A percentile compares a stretch with the other conserved stretches of the same genome.
These are phyloP conservation scores for Epinotia bilunana DNA, from an alignment of 2,888 invertebrate species.

Conservation along the genomic window DNA sequence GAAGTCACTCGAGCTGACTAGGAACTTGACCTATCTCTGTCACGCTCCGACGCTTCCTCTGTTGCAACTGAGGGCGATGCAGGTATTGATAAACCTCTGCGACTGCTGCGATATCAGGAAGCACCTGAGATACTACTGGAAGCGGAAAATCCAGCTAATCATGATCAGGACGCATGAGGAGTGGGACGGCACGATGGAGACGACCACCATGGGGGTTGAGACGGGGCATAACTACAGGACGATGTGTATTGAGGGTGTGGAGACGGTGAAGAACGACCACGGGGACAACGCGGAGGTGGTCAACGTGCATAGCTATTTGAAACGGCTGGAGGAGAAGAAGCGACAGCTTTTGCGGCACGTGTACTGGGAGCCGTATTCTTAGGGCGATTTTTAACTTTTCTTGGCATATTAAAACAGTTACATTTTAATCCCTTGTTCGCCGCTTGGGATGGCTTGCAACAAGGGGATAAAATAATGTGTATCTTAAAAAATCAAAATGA, in stretches of 20 bases:
- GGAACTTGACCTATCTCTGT: slow-evolving; percentile 60
- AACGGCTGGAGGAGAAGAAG: slow-evolving; percentile 59
- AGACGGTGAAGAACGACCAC: slow-evolving; percentile 69
- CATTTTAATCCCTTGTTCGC: not conserved
- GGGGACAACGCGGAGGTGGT: slow-evolving; percentile 64
- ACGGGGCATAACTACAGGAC: slow-evolving; percentile 73
- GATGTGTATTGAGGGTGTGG: slow-evolving; percentile 67
- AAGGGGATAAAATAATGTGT: no score
- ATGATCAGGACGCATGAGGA: slow-evolving; percentile 65
- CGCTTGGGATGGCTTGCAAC: no score
- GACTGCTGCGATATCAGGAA: slow-evolving; percentile 73
- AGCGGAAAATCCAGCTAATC: slow-evolving; percentile 56
- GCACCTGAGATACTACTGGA: slow-evolving; percentile 64
- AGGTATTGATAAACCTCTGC: slow-evolving; percentile 73
- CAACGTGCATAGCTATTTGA: slow-evolving; percentile 71
- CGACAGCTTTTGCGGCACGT: slow-evolving; percentile 63
- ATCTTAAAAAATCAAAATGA: no score
- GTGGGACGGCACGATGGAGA: slow-evolving; percentile 72
- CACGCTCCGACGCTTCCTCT: slow-evolving; percentile 60
- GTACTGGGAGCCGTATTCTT: slow-evolving; percentile 62
- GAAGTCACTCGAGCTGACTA: slow-evolving; percentile 59
- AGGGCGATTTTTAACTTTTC: slow-evolving; percentile 3
- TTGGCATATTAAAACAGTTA: not conserved
- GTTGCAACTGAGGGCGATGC: slow-evolving; percentile 67
- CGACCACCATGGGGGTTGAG: slow-evolving; percentile 62